Evolutionary conservation across 2,797 vertebrate species (phyloP).

Genomic region (Cottoperca gobio): DNA sequence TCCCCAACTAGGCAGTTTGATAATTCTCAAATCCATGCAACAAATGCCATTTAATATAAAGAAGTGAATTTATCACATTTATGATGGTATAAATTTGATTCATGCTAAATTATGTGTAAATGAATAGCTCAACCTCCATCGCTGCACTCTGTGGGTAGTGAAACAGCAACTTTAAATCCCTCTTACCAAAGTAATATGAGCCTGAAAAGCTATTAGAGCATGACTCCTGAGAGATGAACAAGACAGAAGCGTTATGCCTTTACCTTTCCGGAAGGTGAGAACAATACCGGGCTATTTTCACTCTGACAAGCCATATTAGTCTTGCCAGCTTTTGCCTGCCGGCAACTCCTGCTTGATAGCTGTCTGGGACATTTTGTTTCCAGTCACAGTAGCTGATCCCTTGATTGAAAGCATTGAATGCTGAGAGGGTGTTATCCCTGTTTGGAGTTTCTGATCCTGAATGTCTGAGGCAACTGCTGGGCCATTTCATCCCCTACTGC

Average conservation of each 20-base stretch:
- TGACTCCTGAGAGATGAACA: slow-evolving; percentile 72
- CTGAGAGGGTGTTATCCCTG: slow-evolving; percentile 72
- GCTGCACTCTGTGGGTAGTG: slow-evolving; percentile 31
- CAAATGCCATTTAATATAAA: slow-evolving; percentile 64
- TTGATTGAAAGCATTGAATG: slow-evolving; percentile 78
- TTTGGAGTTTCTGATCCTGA: slow-evolving; percentile 71
- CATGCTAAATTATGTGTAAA: slow-evolving; percentile 60
- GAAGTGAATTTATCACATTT: slow-evolving; percentile 55
- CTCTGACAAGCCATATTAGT: slow-evolving; percentile 79
- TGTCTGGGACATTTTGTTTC: slow-evolving; percentile 77
- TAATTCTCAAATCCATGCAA: slow-evolving; percentile 58
- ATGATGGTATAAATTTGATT: slow-evolving; percentile 57
- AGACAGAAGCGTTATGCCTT: slow-evolving; percentile 66
- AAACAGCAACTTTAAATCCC: slow-evolving; percentile 72
- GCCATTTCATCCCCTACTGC: slow-evolving; percentile 49
- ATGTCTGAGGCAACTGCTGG: slow-evolving; percentile 55
- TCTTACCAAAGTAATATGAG: slow-evolving; percentile 63
- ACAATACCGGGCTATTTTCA: slow-evolving; percentile 74
- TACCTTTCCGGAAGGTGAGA: slow-evolving; percentile 69
- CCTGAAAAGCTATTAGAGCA: slow-evolving; percentile 75
- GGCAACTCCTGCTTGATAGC: slow-evolving; percentile 60
- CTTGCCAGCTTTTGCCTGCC: slow-evolving; percentile 72
- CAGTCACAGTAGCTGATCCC: slow-evolving; percentile 77
- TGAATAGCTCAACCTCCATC: slow-evolving; percentile 50
- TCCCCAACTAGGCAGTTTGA: slow-evolving; percentile 61